phyloP scores from a whole-genome alignment of 2,113 vertebrate species.

The Cheilinus undulatus region DNA sequence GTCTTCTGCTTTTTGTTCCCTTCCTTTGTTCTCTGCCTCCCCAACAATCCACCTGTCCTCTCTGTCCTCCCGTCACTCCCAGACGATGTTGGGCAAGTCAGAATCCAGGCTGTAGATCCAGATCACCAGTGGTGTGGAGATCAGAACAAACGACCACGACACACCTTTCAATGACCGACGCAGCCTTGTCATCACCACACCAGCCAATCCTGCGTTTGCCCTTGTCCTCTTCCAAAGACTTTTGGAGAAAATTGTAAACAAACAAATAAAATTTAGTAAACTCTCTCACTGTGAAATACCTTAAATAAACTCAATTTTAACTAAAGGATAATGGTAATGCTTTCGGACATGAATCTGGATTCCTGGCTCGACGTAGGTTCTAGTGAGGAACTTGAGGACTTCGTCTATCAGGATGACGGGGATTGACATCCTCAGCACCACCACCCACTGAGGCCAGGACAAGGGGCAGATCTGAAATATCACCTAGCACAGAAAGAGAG shows the following conservation, averaged over 20 bases:
- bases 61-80: conserved; percentile 69
- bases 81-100: conserved; percentile 87
- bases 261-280: not conserved
- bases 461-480: conserved; percentile 85
- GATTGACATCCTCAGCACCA: conserved; percentile 86
- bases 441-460: conserved; percentile 85
- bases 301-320: not conserved
- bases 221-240: conserved; percentile 69
- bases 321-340: not conserved
- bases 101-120: conserved; percentile 88
- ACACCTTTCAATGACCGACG: conserved; percentile 70
- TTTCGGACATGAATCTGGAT: conserved; percentile 72
- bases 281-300: not conserved
- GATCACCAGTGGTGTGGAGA: conserved; percentile 77
- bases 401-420: conserved; percentile 87
- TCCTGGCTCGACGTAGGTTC: conserved; percentile 83
- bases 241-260: not conserved
- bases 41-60: conserved; percentile 1
- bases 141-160: conserved; percentile 84
- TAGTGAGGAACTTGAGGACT: conserved; percentile 83
- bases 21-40: not conserved
- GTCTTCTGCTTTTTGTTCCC: not conserved
- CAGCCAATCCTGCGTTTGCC: not conserved
- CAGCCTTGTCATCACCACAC: conserved; percentile 18
- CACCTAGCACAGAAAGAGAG: conserved; percentile 60